Base-by-base conservation (phyloP, 1,140 invertebrate genomes). In the Drosophila sechellia region DNA sequence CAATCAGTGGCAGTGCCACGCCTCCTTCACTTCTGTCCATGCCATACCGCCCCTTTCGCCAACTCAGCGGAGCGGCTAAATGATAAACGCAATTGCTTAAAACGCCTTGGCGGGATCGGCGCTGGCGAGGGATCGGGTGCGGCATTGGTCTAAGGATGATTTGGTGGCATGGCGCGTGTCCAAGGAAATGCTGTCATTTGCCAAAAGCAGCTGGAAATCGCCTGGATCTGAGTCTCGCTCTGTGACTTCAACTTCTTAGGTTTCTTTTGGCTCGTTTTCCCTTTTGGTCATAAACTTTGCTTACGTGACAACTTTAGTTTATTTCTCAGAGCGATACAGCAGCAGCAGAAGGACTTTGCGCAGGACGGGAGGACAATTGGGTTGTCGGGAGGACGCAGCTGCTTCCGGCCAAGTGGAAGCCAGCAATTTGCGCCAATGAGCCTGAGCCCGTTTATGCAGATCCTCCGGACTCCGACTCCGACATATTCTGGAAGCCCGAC, bases 261-360 rank as follows among this genome's bases (percentile, higher is more conserved):
- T 20, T 53, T 76, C 46, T 53, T 66, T 43, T 56, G 48, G 49
- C 55, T 70, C 74, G 43, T 76, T 81, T 78, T 69, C 59, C 61
- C 74, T 77, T 76, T 83, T 77, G 84, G 79, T 64, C 76, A 90
- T 90, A 86, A 90, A 90, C 79, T 83, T 81, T 81, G 86, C 86
- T 90, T 90, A 90, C 86, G 86, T 90, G 86, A 90, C 73, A 86
- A 86, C 76, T 86, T 90, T 86, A 78, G 72, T 80, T 90, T 90
- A 90, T 90, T 80, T 86, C 81, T 77, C 74, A 54, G 78, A 77
- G 83, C 66, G 71, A 70, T 65, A 74, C 66, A 73, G 63, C 57
- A 58, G 63, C 59, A 65, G 25, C 58, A 49, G 79, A 39, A 39
- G 11, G 64, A 70, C 48, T 73, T 53, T 59, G 37, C 57, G 34